Base-by-base conservation (phyloP, 2,797 vertebrate species). In the Amblyopsis hoosieri region DNA sequence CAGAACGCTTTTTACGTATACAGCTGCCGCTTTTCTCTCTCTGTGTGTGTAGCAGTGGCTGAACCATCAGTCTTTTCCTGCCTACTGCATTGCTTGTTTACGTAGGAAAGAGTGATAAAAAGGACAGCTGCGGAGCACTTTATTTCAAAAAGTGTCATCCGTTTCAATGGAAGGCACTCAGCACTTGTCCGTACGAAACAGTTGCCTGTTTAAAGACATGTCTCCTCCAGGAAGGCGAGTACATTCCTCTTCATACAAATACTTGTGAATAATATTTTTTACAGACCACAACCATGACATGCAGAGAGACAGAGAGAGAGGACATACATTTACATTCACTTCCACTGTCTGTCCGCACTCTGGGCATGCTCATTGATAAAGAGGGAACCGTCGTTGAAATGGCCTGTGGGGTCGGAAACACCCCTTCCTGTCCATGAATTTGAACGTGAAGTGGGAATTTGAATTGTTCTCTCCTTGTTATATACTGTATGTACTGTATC, bases 71-170 rank as follows among this genome's bases (percentile, higher is more conserved):
- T 86, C 85, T 84, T 85, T 88, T 84, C 85, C 80, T 59, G 81
- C 65, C 4, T 45, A 82, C 63, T 81, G 81, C 68, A 57, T 75
- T 66, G 66, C 80, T 80, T 87, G 79, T 89, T 86, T 84, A 85
- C 67, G 78, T 80, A 82, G 80, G 79, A 77, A 71, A 72, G 54
- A 45, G 65, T 63, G 80, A 85, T 89, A 87, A 91, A 92, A 89
- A 81, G 86, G 85, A 87, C 91, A 92, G 90, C 88, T 92, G 90
- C 76, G 83, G 71, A 73, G 74, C 64, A 59, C 74, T 87, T 87
- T 85, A 85, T 87, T 87, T 85, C 55, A 52, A 73, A 75, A 86
- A 88, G 79, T 84, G 74, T 84, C 78, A 87, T 88, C 78, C 58
- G 67, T 72, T 79, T 90, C 80, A 84, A 70, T 69, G 54, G 67